Evolutionary conservation across 2,797 vertebrate genomes (phyloP).

Genomic region (Eleutherodactylus coqui): DNA sequence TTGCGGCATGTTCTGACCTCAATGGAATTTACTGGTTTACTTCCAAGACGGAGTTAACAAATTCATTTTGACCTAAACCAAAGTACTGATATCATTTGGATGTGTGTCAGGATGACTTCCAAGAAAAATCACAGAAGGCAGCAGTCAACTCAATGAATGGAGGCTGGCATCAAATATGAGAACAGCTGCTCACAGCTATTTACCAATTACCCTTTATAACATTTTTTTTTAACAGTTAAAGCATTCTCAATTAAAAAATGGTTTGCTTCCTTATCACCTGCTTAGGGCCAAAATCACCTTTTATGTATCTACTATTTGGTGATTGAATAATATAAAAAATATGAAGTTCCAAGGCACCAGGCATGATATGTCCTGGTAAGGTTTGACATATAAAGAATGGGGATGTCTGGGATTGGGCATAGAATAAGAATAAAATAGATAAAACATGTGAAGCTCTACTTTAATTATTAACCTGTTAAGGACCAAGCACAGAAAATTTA

Average conservation of each 20-base stretch:
- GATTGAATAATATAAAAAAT: too few species aligned
- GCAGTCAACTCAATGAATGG: not conserved
- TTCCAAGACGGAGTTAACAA: not conserved
- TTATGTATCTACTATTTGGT: too few species aligned
- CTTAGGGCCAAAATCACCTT: not conserved
- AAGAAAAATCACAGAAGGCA: conserved; percentile 11
- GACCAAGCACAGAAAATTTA: too few species aligned
- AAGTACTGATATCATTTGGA: conserved; percentile 8
- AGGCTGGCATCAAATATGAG: not conserved
- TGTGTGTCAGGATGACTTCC: conserved; percentile 5
- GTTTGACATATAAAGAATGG: too few species aligned
- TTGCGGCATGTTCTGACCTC: not conserved
- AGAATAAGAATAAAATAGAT: too few species aligned
- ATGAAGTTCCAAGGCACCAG: too few species aligned
- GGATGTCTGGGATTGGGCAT: too few species aligned
- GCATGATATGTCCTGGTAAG: too few species aligned
- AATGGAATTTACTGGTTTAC: not conserved
- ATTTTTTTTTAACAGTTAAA: not conserved
- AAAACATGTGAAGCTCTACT: too few species aligned
- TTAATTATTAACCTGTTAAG: too few species aligned
- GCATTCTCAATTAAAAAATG: not conserved
- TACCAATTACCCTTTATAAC: not conserved
- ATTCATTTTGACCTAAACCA: conserved; percentile 11
- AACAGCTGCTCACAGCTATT: conserved; percentile 3
- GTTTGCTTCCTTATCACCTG: not conserved